Evolutionary conservation across 2,888 invertebrate genomes (phyloP), one percentile per base, ranked within the genome.

Genomic region (Timandra comae): DNA sequence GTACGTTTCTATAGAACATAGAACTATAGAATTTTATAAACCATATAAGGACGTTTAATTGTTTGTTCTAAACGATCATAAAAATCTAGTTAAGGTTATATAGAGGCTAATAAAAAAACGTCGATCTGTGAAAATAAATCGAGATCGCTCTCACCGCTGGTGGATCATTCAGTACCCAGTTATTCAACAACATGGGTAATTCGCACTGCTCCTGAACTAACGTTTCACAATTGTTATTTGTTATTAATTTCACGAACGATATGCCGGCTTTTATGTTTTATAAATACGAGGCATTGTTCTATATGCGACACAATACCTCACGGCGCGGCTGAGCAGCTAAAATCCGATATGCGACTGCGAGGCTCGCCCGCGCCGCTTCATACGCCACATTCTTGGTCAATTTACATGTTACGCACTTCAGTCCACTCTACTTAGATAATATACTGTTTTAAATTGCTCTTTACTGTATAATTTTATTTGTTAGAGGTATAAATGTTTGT

Each of bases 211-310:
- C 69, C 78, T 77, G 77, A 80, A 79, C 76, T 77, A 79, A 78
- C 76, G 81, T 82, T 82, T 75, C 84, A 80, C 80, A 75, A 81
- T 82, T 84, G 84, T 84, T 84, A 84, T 85, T 85, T 84, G 84
- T 85, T 85, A 84, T 85, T 84, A 84, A 84, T 85, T 84, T 85
- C 84, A 77, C 74, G 81, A 82, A 75, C 84, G 84, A 82, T 84
- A 84, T 80, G 79, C 73, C 72, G 74, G 78, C 74, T 79, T 76
- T 79, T 77, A 84, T 85, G 85, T 85, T 85, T 85, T 85, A 82
- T 84, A 84, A 84, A 84, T 82, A 85, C 74, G 76, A 72, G 62
- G 80, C 81, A 85, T 85, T 85, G 85, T 85, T 85, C 81, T 73
- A 73, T 73, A 72, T 67, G 76, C 81, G 76, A 80, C 78, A 84